These are phyloP conservation scores for Mesaphorura yosii DNA, from an alignment of 1,140 invertebrate genomes.

Conservation along the genomic window DNA sequence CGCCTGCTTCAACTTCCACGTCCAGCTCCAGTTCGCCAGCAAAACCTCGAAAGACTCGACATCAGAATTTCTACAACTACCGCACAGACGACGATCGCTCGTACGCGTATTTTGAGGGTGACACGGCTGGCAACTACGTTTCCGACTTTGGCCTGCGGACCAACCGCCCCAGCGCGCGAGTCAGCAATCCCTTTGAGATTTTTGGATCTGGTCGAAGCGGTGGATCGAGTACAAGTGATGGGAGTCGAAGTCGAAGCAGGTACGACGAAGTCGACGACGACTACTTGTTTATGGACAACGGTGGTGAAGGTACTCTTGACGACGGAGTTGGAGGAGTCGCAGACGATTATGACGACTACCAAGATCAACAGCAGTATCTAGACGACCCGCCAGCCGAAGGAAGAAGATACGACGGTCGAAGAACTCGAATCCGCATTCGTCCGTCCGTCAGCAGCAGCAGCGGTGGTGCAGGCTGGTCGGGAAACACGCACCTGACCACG, in stretches of 20 bases:
- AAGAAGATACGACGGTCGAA: too few species aligned
- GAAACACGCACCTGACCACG: neutral
- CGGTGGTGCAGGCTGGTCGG: neutral
- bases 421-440: too few species aligned
- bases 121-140: neutral
- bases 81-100: neutral
- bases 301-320: too few species aligned
- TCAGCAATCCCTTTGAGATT: too few species aligned
- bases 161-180: neutral
- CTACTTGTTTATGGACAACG: too few species aligned
- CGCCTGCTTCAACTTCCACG: neutral
- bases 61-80: conserved; percentile 6
- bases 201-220: too few species aligned
- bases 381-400: neutral
- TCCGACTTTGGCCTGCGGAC: neutral
- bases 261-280: too few species aligned
- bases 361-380: neutral
- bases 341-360: neutral
- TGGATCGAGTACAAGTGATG: too few species aligned
- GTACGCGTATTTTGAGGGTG: neutral
- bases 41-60: neutral
- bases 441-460: too few species aligned
- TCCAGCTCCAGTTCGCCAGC: neutral
- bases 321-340: too few species aligned
- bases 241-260: too few species aligned